phyloP scores from a whole-genome alignment of 2,888 invertebrate genomes.

The Scrobipalpa atriplicella region DNA sequence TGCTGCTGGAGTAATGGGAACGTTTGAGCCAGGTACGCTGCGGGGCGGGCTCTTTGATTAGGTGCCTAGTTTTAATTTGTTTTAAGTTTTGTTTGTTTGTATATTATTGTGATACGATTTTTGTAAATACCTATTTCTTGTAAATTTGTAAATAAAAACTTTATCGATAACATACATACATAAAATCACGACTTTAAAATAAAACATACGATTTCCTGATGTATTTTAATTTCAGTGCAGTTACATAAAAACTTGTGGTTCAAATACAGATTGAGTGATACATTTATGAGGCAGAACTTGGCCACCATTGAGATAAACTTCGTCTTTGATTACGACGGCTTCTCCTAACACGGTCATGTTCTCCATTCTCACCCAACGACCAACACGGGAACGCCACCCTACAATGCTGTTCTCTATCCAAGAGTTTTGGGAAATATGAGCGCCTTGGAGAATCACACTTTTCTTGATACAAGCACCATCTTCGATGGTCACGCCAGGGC shows the following conservation, averaged over 20 bases:
- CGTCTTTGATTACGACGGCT: constrained; percentile 99
- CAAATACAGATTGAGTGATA: constrained; percentile 96
- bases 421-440: constrained; percentile 93
- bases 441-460: constrained; percentile 93
- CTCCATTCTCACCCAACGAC: constrained; percentile 99
- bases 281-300: constrained; percentile 98
- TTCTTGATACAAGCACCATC: constrained; percentile 98
- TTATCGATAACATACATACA: too few relatives aligned
- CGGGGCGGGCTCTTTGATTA: too few relatives aligned
- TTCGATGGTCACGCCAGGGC: constrained; percentile 95
- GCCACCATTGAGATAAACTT: constrained; percentile 98
- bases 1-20: too few relatives aligned
- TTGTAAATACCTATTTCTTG: too few relatives aligned
- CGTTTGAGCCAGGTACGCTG: too few relatives aligned
- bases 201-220: too few relatives aligned
- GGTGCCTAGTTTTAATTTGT: too few relatives aligned
- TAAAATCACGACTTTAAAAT: too few relatives aligned
- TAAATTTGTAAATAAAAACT: too few relatives aligned
- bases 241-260: constrained; percentile 99
- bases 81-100: too few relatives aligned
- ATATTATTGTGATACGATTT: too few relatives aligned
- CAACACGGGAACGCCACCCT: constrained; percentile 97
- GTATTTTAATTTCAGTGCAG: too few relatives aligned
- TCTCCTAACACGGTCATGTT: constrained; percentile 99
- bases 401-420: constrained; percentile 98